A percentile compares a stretch with the other conserved stretches of the same genome.
Conservation (phyloP, 2,113 vertebrate genomes). For the Mus spicilegus region DNA sequence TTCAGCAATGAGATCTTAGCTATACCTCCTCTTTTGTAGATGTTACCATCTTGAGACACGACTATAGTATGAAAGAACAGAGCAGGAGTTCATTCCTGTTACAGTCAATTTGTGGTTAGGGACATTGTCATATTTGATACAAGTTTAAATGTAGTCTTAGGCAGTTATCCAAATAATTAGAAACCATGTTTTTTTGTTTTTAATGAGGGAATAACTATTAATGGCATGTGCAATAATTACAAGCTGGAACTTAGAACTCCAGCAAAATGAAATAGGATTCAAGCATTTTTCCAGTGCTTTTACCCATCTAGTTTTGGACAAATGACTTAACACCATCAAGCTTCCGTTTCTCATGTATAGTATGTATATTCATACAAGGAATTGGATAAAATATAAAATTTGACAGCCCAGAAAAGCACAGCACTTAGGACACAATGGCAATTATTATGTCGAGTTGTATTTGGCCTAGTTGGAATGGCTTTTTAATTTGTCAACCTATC, state of each 20-base stretch:
- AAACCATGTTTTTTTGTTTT: conserved; percentile 8
- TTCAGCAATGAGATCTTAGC: neutral
- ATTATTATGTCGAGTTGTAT: neutral
- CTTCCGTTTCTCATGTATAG: neutral
- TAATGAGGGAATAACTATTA: conserved; percentile 8
- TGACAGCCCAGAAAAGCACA: neutral
- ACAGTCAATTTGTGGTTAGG: conserved; percentile 29
- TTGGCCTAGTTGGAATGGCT: neutral
- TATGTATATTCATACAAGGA: neutral
- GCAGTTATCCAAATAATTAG: conserved; percentile 56
- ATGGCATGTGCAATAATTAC: neutral
- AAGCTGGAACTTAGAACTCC: neutral
- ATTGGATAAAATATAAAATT: neutral
- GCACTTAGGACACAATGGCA: neutral
- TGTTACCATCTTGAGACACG: neutral
- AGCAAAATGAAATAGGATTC: neutral
- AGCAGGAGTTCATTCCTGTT: neutral
- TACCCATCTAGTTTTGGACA: neutral
- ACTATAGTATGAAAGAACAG: neutral
- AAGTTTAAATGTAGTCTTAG: conserved; percentile 53
- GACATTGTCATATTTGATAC: neutral
- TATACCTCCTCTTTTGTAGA: neutral
- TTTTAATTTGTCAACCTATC: conserved; percentile 19
- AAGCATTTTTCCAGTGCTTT: neutral
- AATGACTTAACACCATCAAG: neutral